Conservation (phyloP, 1,140 invertebrate species). For the Pogonus chalceus region DNA sequence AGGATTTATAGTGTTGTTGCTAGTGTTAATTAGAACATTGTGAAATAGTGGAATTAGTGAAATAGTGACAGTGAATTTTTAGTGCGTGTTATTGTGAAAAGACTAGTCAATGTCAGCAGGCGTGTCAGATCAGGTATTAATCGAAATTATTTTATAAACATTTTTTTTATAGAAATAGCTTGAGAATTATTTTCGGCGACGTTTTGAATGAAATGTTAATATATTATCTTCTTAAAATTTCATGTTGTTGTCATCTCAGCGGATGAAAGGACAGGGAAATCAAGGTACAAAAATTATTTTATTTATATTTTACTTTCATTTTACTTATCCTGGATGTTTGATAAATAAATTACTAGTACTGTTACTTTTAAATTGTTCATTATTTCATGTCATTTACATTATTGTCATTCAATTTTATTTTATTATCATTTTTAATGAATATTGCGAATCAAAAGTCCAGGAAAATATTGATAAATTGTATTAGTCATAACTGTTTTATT, state of each 20-base stretch:
- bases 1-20: conserved; percentile 1
- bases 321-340: too few species aligned
- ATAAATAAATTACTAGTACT: too few species aligned
- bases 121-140: conserved; percentile 56
- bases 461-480: too few species aligned
- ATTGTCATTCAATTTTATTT: too few species aligned
- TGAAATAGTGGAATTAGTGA: conserved; percentile 14
- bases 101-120: conserved; percentile 55
- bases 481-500: too few species aligned
- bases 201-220: conserved; percentile 15
- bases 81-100: conserved; percentile 20
- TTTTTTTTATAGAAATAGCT: neutral
- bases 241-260: conserved; percentile 48
- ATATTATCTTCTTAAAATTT: conserved; percentile 36
- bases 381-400: too few species aligned
- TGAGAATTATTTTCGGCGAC: neutral
- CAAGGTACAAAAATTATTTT: conserved; percentile 41
- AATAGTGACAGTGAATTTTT: neutral
- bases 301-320: conserved; percentile 10
- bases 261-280: conserved; percentile 85
- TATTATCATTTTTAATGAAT: too few species aligned
- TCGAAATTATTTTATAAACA: conserved; percentile 9
- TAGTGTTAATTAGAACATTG: conserved; percentile 13
- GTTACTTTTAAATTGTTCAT: too few species aligned
- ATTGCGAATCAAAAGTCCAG: too few species aligned